These are phyloP conservation scores for Cyanistes caeruleus DNA, from an alignment of 2,113 vertebrate species.

Conservation along the genomic window DNA sequence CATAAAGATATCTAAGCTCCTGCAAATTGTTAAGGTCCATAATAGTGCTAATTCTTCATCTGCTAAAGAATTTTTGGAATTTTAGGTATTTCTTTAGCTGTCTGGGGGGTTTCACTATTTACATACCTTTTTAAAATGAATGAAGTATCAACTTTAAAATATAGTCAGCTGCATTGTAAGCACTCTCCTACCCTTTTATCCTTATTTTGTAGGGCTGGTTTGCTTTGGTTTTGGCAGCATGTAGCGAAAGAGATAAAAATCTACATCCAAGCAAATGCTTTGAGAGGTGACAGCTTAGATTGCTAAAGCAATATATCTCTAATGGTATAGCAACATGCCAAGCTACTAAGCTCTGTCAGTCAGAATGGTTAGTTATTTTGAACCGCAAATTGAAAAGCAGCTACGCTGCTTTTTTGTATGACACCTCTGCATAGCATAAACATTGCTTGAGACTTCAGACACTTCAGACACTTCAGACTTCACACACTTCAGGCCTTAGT, in stretches of 20 bases:
- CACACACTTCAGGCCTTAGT: neutral
- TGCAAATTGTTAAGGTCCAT: neutral
- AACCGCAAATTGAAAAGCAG: neutral
- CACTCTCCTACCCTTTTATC: neutral
- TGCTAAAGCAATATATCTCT: neutral
- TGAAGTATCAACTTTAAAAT: constrained; percentile 8
- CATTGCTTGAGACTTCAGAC: neutral
- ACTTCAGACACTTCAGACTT: too few species aligned
- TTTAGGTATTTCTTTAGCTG: constrained; percentile 37
- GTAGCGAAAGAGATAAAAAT: neutral
- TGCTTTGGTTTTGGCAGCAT: neutral
- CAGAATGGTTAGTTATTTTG: neutral
- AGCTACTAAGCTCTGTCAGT: neutral
- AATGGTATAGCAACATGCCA: neutral
- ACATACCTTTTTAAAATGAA: constrained; percentile 33
- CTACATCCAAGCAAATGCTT: neutral
- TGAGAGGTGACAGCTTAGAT: neutral
- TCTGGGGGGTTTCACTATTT: constrained; percentile 23
- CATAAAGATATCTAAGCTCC: neutral
- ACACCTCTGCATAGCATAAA: neutral
- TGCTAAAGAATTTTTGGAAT: constrained; percentile 54
- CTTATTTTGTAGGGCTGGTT: neutral
- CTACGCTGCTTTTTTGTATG: neutral
- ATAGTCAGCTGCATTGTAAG: neutral
- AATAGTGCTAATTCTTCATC: constrained; percentile 16